A percentile compares a stretch with the other conserved stretches of the same genome.
Conservation (phyloP, 2,113 vertebrate genomes). For the Todiramphus chloris region DNA sequence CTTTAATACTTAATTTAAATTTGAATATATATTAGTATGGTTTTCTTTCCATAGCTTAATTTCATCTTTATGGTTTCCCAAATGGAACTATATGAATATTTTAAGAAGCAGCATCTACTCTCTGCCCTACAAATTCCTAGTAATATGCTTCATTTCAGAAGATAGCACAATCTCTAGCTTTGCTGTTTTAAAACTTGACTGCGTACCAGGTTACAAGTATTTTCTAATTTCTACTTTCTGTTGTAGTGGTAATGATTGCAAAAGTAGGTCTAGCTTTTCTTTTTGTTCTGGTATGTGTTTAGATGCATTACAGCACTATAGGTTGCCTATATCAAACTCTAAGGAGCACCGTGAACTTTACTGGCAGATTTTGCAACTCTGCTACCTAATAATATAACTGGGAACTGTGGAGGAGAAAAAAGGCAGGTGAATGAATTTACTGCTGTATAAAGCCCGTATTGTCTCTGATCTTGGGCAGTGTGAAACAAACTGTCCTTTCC, state of each 20-base stretch:
- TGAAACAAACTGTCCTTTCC: constrained; percentile 5
- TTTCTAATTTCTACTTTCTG: not conserved
- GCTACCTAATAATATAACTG: not conserved
- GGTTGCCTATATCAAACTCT: not conserved
- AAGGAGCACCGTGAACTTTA: not conserved
- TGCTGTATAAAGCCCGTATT: not conserved
- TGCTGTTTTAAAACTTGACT: not conserved
- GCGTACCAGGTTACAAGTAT: not conserved
- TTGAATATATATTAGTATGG: not conserved
- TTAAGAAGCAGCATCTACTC: not conserved
- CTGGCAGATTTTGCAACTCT: not conserved
- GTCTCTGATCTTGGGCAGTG: not conserved
- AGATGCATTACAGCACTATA: not conserved
- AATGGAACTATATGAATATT: not conserved
- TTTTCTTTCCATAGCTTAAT: not conserved
- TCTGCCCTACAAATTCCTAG: not conserved
- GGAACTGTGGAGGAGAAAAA: not conserved
- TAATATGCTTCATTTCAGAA: constrained; percentile 24
- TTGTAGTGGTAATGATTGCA: not conserved
- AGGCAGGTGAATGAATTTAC: not conserved
- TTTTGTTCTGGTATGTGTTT: not conserved
- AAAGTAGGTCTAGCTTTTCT: not conserved
- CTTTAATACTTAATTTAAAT: not conserved
- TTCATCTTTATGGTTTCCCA: not conserved
- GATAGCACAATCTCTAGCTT: not conserved